phyloP scores from a whole-genome alignment of 2,797 vertebrate species.

The Tarsius wallacei region DNA sequence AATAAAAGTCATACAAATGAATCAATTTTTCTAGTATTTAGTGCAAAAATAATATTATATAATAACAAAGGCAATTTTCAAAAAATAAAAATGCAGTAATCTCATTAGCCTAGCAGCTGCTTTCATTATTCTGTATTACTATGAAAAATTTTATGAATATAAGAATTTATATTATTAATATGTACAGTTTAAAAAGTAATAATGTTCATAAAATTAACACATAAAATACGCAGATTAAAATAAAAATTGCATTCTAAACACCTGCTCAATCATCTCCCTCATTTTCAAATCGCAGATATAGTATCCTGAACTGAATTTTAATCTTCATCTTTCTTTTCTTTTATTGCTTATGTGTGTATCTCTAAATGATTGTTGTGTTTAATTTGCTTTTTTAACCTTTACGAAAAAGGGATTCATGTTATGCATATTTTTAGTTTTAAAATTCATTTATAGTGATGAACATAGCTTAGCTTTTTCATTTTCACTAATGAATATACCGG shows the following conservation, averaged over 20 bases:
- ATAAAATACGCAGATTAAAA: not conserved
- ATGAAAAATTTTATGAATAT: not conserved
- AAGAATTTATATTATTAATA: not conserved
- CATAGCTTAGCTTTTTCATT: not conserved
- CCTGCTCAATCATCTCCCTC: not conserved
- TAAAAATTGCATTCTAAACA: not conserved
- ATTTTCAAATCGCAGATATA: not conserved
- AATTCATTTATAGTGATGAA: not conserved
- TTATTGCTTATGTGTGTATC: not conserved
- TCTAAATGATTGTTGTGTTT: not conserved
- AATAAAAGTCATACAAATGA: not conserved
- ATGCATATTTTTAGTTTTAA: not conserved
- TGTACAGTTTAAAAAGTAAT: not conserved
- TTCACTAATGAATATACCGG: not conserved
- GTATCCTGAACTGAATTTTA: not conserved
- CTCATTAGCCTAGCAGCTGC: not conserved
- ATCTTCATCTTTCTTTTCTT: not conserved
- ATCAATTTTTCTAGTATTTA: not conserved
- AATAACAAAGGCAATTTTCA: slow-evolving; percentile 54
- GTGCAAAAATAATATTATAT: not conserved
- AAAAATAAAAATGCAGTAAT: slow-evolving; percentile 58
- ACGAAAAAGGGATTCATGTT: not conserved
- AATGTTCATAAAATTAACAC: not conserved
- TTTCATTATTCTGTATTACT: slow-evolving; percentile 28
- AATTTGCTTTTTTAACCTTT: slow-evolving; percentile 32